These are phyloP conservation scores for Dilophus febrilis DNA, from an alignment of 2,888 invertebrate genomes.

Conservation along the genomic window DNA sequence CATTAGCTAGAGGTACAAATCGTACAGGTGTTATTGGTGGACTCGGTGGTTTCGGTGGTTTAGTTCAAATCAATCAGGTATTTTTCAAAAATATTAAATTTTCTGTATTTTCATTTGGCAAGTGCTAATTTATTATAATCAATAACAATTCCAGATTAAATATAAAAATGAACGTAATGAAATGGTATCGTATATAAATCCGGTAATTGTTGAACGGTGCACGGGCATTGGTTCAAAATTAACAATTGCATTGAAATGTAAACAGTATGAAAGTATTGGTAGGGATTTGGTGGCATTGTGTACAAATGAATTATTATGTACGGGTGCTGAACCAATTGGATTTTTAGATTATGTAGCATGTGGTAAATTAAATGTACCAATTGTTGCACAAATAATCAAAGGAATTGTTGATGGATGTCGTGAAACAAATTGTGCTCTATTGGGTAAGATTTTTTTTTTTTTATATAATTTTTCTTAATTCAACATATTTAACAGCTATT, in stretches of 20 bases:
- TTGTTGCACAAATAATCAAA: slow-evolving; percentile 60
- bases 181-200: slow-evolving; percentile 45
- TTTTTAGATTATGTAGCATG: slow-evolving; percentile 96
- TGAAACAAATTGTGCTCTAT: slow-evolving; percentile 68
- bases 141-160: no score
- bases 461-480: neutral
- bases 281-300: slow-evolving; percentile 97
- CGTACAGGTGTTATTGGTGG: slow-evolving; percentile 63
- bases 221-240: slow-evolving; percentile 97
- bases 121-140: neutral
- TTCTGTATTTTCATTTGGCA: neutral
- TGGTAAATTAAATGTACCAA: slow-evolving; percentile 60
- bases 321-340: slow-evolving; percentile 89
- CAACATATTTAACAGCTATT: neutral
- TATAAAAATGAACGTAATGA: slow-evolving; percentile 10
- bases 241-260: slow-evolving; percentile 67
- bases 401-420: slow-evolving; percentile 82
- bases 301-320: slow-evolving; percentile 88
- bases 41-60: slow-evolving; percentile 85
- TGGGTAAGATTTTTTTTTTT: slow-evolving; percentile 40
- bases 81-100: no score
- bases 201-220: slow-evolving; percentile 81
- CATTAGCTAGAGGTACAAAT: slow-evolving; percentile 59
- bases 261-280: slow-evolving; percentile 69
- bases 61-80: slow-evolving; percentile 70